Percentiles rank a stretch among this genome's conserved stretches.
These are phyloP conservation scores for Drosophila kohkoa DNA, from an alignment of 1,140 invertebrate genomes.

Conservation along the genomic window DNA sequence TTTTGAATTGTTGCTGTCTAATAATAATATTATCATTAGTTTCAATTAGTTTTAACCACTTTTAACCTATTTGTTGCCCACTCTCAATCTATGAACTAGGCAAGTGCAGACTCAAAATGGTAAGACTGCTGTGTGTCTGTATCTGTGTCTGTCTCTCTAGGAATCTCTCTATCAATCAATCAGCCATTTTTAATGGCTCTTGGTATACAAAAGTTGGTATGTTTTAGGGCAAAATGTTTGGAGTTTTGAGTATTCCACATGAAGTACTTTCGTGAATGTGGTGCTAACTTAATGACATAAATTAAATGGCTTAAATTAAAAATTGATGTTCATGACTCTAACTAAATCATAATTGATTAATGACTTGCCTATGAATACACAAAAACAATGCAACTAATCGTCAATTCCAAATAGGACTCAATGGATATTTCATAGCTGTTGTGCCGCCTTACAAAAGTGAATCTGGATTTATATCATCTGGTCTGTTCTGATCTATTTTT, in stretches of 20 bases:
- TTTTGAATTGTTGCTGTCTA: constrained; percentile 13
- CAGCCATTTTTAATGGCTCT: constrained; percentile 22
- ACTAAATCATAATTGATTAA: constrained; percentile 52
- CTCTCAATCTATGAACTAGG: constrained; percentile 13
- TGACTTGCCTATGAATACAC: constrained; percentile 69
- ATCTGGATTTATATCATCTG: neutral
- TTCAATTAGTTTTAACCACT: constrained; percentile 27
- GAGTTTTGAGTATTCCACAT: constrained; percentile 48
- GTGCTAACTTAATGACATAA: constrained; percentile 21
- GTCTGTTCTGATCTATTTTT: constrained; percentile 16
- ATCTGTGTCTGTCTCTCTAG: constrained; percentile 19
- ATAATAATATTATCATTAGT: constrained; percentile 20
- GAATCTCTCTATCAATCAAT: constrained; percentile 19
- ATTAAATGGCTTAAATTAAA: constrained; percentile 26
- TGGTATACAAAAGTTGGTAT: constrained; percentile 42
- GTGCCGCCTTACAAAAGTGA: constrained; percentile 4
- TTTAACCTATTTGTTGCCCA: constrained; percentile 31
- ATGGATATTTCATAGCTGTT: constrained; percentile 2
- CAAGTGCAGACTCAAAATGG: constrained; percentile 33
- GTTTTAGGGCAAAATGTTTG: neutral
- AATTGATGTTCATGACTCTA: constrained; percentile 31
- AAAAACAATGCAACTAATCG: constrained; percentile 33
- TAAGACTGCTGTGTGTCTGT: constrained; percentile 40
- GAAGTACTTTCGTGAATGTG: neutral
- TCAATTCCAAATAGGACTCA: constrained; percentile 21